Conservation (phyloP, 2,113 vertebrate species). For the Triplophysa rosa region DNA sequence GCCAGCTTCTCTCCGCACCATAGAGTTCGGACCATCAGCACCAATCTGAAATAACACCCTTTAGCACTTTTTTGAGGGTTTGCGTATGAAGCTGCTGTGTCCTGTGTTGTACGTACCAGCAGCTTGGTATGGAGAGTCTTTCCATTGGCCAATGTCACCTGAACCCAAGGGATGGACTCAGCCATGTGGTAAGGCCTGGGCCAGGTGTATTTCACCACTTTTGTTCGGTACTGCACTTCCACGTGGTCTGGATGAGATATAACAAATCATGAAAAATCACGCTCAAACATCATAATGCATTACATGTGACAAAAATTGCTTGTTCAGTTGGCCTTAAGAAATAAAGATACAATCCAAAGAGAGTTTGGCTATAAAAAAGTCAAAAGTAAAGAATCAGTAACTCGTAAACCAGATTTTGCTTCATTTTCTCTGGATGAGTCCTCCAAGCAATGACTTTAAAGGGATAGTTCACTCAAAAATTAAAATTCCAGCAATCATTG, state of each 20-base stretch:
- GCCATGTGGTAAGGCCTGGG: slow-evolving; percentile 75
- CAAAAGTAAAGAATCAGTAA: slow-evolving; percentile 63
- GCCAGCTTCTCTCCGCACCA: slow-evolving; percentile 80
- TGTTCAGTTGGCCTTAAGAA: background rate
- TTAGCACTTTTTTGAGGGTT: background rate
- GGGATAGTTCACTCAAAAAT: slow-evolving; percentile 43
- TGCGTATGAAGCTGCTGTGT: background rate
- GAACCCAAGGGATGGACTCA: slow-evolving; percentile 87
- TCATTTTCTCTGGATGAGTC: slow-evolving; percentile 61
- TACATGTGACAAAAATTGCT: background rate
- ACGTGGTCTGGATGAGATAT: slow-evolving; percentile 78
- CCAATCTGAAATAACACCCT: slow-evolving; percentile 78
- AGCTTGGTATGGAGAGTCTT: slow-evolving; percentile 87
- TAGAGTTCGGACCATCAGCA: slow-evolving; percentile 91
- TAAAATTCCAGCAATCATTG: no score
- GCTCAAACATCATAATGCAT: background rate
- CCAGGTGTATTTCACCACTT: slow-evolving; percentile 86
- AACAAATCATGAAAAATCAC: background rate
- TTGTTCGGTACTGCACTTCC: slow-evolving; percentile 86
- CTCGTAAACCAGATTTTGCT: slow-evolving; percentile 67
- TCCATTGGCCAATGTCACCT: slow-evolving; percentile 86
- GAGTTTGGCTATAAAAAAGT: slow-evolving; percentile 54
- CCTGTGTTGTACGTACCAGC: slow-evolving; percentile 78
- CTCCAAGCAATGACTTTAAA: slow-evolving; percentile 60
- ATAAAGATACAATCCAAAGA: slow-evolving; percentile 38